Evolutionary conservation across 2,113 vertebrate species (phyloP).

Genomic region (Rhinolophus sinicus): DNA sequence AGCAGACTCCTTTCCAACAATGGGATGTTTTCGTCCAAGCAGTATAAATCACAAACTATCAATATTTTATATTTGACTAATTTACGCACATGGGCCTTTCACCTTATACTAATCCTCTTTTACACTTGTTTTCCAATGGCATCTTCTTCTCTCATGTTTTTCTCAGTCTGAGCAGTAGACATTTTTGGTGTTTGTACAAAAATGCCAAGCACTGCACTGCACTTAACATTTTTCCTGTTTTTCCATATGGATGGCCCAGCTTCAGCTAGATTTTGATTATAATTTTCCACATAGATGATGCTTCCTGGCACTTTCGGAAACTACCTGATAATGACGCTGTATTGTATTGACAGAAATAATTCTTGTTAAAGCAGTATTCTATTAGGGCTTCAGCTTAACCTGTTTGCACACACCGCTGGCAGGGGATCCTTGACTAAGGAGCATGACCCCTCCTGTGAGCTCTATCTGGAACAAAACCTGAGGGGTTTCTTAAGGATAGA

Average conservation of each 20-base stretch:
- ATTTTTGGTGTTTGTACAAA: conserved; percentile 37
- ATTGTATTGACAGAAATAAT: background rate
- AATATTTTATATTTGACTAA: background rate
- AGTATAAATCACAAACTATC: background rate
- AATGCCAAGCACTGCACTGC: background rate
- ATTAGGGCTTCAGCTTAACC: background rate
- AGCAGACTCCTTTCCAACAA: background rate
- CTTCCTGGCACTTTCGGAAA: background rate
- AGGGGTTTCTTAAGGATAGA: background rate
- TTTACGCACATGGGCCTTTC: background rate
- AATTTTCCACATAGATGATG: background rate
- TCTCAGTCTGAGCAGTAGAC: conserved; percentile 3
- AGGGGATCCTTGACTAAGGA: background rate
- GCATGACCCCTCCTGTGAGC: background rate
- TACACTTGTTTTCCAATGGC: background rate
- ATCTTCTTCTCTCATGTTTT: background rate
- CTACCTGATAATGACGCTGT: background rate
- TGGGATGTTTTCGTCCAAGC: background rate
- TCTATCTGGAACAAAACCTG: background rate
- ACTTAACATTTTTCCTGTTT: background rate
- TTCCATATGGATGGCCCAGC: background rate
- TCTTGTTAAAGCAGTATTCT: background rate
- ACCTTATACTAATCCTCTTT: background rate
- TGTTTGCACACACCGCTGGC: background rate
- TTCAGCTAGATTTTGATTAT: background rate